Percentiles rank a stretch among this genome's conserved stretches.
Evolutionary conservation across 2,797 vertebrate genomes (phyloP).

Genomic region (Tragelaphus eurycerus): DNA sequence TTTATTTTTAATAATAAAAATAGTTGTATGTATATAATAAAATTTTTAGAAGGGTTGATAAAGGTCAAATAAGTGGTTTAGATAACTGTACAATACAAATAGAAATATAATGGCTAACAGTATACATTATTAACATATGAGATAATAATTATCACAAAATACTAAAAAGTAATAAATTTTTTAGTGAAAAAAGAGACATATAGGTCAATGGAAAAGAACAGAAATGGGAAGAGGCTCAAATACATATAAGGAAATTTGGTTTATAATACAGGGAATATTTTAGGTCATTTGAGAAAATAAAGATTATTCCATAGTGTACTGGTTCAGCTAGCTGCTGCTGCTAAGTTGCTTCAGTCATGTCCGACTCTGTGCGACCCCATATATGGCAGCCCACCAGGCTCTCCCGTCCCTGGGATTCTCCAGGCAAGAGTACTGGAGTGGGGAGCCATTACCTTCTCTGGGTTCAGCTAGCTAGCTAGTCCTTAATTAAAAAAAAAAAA

Average conservation of each 20-base stretch:
- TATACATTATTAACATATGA: not conserved
- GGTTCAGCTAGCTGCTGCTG: not conserved
- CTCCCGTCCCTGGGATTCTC: too few species aligned
- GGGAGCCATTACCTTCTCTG: too few species aligned
- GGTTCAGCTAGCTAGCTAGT: not conserved
- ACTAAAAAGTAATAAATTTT: not conserved
- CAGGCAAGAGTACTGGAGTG: too few species aligned
- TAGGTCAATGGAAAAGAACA: not conserved
- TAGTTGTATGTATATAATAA: not conserved
- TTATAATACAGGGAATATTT: not conserved
- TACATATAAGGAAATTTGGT: not conserved
- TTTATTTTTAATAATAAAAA: not conserved
- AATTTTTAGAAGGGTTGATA: not conserved
- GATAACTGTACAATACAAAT: not conserved
- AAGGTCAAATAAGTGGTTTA: not conserved
- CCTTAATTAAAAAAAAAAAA: not conserved
- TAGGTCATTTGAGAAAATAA: not conserved
- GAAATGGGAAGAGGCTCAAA: not conserved
- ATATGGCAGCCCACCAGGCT: too few species aligned
- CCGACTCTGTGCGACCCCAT: too few species aligned
- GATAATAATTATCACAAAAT: not conserved
- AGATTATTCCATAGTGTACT: not conserved
- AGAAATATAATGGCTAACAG: not conserved
- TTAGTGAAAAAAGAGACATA: not conserved
- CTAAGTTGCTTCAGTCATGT: too few species aligned